phyloP scores from a whole-genome alignment of 2,113 vertebrate genomes.

The Erythrocercus mccallii region DNA sequence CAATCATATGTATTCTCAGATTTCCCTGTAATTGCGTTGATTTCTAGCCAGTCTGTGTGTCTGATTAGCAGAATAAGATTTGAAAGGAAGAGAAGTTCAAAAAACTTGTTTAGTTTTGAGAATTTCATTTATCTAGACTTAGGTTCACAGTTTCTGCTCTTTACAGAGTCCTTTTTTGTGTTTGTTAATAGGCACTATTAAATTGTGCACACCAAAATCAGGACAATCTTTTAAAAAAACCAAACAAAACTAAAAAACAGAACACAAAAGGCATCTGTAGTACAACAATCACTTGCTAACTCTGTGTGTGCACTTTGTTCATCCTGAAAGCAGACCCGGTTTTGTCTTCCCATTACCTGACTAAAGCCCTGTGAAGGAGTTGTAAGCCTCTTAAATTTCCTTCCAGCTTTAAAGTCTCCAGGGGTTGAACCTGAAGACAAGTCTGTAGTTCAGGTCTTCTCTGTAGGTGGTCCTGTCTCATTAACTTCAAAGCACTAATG shows the following conservation, averaged over 20 bases:
- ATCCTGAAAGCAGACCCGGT: neutral
- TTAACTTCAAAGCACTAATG: neutral
- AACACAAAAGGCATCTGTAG: neutral
- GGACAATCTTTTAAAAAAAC: neutral
- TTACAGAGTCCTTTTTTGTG: neutral
- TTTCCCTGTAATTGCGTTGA: neutral
- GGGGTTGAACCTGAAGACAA: neutral
- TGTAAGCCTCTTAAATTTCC: neutral
- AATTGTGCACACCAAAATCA: neutral
- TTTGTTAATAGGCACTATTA: neutral
- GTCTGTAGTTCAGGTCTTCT: neutral
- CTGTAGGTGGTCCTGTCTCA: neutral
- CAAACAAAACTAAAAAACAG: neutral
- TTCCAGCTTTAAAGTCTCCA: neutral
- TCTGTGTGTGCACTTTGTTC: neutral
- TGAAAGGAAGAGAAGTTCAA: neutral
- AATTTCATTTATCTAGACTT: neutral
- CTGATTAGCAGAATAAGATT: neutral
- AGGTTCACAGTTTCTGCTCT: neutral
- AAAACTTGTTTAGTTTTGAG: neutral
- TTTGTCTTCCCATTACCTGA: neutral
- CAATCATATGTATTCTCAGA: neutral
- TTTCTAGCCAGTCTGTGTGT: neutral
- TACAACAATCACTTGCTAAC: neutral
- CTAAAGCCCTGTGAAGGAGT: neutral